Percentiles rank a stretch among this genome's conserved stretches.
Evolutionary conservation across 2,797 vertebrate genomes (phyloP).

Genomic region (Typhlichthys eigenmanni): DNA sequence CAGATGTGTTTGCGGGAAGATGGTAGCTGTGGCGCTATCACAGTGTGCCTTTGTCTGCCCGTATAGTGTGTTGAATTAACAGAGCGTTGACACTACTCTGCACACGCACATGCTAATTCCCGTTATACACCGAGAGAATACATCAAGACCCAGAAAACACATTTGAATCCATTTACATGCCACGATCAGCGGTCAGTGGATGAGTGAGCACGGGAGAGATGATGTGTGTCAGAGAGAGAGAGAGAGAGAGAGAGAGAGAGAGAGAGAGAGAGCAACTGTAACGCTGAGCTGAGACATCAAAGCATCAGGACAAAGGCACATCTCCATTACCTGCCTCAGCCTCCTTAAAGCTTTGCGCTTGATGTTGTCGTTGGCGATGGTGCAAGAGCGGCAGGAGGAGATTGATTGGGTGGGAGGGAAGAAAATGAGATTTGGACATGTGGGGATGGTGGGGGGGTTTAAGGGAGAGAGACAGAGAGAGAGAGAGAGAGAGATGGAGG

Average conservation of each 20-base stretch:
- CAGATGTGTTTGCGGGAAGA: constrained; percentile 73
- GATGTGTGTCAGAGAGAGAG: constrained; percentile 15
- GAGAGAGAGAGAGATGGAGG: constrained; percentile 42
- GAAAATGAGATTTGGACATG: constrained; percentile 69
- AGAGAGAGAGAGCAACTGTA: constrained; percentile 13
- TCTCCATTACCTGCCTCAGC: too few species aligned
- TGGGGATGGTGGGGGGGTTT: constrained; percentile 45
- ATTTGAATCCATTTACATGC: constrained; percentile 60
- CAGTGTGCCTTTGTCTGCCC: constrained; percentile 68
- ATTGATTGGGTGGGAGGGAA: constrained; percentile 63
- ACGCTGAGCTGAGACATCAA: background rate
- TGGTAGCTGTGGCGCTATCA: constrained; percentile 69
- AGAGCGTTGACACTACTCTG: constrained; percentile 70
- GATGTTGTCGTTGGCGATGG: background rate
- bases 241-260: constrained; percentile 29
- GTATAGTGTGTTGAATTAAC: constrained; percentile 72
- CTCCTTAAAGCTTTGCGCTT: background rate
- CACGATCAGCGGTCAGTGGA: constrained; percentile 35
- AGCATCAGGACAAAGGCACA: too few species aligned
- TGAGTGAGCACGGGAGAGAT: constrained; percentile 28
- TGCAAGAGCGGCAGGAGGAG: constrained; percentile 41
- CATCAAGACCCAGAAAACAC: constrained; percentile 72
- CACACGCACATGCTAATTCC: constrained; percentile 77
- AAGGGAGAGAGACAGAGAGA: constrained; percentile 47
- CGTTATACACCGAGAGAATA: constrained; percentile 62